Evolutionary conservation across 2,888 invertebrate genomes (phyloP), one percentile per base, ranked within the genome.

Genomic region (Caenorhabditis sp.): DNA sequence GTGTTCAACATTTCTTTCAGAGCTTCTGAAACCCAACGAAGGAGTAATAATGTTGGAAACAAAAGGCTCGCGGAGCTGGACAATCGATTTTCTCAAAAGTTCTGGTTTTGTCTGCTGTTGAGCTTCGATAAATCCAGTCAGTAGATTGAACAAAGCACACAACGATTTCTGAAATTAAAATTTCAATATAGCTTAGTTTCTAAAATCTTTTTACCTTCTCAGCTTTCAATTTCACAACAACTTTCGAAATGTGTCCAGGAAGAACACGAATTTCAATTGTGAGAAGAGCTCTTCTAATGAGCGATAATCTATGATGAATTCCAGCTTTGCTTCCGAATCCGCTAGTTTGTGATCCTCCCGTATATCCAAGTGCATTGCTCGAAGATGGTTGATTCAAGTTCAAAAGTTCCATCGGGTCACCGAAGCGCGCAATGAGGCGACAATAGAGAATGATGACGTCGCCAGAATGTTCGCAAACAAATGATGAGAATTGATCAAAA

Each of bases 401-500:
- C 10, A 67, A 57, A 7, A 72, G 38, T 21, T 72, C 72, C 8
- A 50, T 52, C 20, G 72, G 72, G 36, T 72, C 72, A 14, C 72
- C 72, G 58, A 72, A 72, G 25, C 67, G 54, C 2, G 67, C 63
- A 50, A 66, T 67, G 14, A 77, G 59, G 2, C 74, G 68, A 25
- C 76, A 75, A 43, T 68, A 77, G 4, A 53, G 59, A 1, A 76
- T 57, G 49, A 78, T 54, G 27, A 78, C 70, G 43, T 69, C 73
- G 0, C 73, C 71, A 14, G 80, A 64, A 20, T 78, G 66, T 23
- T 70, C 72, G n/a, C 73, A 60, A 54, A 81, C 73, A 68, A 83
- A 82, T 10, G 80, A 64, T 0, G 80, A 71, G 60, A 79, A 80
- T 57, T 82, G 74, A 57, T 84, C 83, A 21, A 84, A 72, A 20